These are phyloP conservation scores for Acipenser ruthenus DNA, from an alignment of 2,797 vertebrate genomes.

Conservation along the genomic window DNA sequence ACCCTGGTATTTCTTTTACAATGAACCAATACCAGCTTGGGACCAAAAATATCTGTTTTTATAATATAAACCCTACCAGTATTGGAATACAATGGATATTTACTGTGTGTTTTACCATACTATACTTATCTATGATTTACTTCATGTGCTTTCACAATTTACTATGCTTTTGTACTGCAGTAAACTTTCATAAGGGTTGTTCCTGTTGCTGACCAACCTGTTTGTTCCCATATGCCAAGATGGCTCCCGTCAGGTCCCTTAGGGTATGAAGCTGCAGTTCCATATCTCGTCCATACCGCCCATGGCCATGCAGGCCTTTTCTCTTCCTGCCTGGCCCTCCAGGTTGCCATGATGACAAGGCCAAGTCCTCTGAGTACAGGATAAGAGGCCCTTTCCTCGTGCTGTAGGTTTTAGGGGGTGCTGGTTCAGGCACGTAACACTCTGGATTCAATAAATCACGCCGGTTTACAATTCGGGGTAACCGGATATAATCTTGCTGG, in stretches of 20 bases:
- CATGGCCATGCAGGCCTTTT: constrained; percentile 1
- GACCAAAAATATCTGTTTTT: too few relatives aligned
- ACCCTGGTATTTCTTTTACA: too few relatives aligned
- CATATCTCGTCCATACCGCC: constrained; percentile 29
- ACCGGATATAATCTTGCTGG: constrained; percentile 37
- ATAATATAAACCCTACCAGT: too few relatives aligned
- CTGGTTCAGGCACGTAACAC: constrained; percentile 22
- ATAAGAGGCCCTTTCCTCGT: constrained; percentile 57
- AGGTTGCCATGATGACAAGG: constrained; percentile 31
- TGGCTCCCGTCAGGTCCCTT: constrained; percentile 51
- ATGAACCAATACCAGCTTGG: too few relatives aligned
- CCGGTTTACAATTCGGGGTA: constrained; percentile 38
- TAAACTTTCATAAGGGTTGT: too few relatives aligned
- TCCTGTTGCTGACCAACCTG: constrained; percentile 37
- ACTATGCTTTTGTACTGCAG: too few relatives aligned
- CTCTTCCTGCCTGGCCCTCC: constrained; percentile 30
- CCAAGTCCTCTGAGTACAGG: constrained; percentile 65
- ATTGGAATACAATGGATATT: too few relatives aligned
- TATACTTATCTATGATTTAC: too few relatives aligned
- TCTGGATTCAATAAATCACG: constrained; percentile 1
- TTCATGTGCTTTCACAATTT: too few relatives aligned
- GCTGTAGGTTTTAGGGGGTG: constrained; percentile 66
- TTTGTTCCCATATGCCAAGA: constrained; percentile 44
- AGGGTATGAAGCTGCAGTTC: constrained; percentile 39
- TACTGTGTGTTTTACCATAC: too few relatives aligned